phyloP scores from a whole-genome alignment of 2,113 vertebrate genomes.

The Melanotaenia duboulayi region DNA sequence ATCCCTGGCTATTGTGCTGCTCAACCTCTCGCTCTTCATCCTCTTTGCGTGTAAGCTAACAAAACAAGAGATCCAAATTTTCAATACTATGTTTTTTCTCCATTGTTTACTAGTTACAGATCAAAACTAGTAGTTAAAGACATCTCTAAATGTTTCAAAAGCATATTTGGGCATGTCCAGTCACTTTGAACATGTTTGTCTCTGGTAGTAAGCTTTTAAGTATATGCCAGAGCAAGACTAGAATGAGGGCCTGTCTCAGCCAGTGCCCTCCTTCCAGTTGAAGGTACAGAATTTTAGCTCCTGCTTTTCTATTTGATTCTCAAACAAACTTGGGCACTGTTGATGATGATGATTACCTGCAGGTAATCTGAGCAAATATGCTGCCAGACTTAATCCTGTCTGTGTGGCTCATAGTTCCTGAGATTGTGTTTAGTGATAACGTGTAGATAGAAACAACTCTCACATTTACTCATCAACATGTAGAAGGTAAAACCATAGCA shows the following conservation, averaged over 20 bases:
- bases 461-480: slow-evolving; percentile 12
- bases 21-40: background rate
- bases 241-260: slow-evolving; percentile 20
- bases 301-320: slow-evolving; percentile 41
- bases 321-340: slow-evolving; percentile 32
- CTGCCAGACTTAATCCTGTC: slow-evolving; percentile 62
- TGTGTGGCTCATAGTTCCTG: slow-evolving; percentile 33
- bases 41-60: background rate
- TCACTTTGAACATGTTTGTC: slow-evolving; percentile 48
- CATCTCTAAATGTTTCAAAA: slow-evolving; percentile 46
- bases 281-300: slow-evolving; percentile 27
- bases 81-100: slow-evolving; percentile 25
- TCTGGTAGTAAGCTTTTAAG: slow-evolving; percentile 44
- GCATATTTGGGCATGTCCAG: slow-evolving; percentile 65
- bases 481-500: background rate
- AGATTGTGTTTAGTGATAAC: slow-evolving; percentile 48
- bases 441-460: slow-evolving; percentile 26
- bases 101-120: slow-evolving; percentile 52
- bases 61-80: slow-evolving; percentile 34
- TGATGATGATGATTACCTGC: slow-evolving; percentile 52
- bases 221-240: slow-evolving; percentile 37
- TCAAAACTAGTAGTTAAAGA: slow-evolving; percentile 52
- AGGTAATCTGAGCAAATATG: slow-evolving; percentile 63
- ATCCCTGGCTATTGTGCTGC: background rate
- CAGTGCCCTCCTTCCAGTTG: slow-evolving; percentile 22